A percentile compares a stretch with the other conserved stretches of the same genome.
Conservation (phyloP, 2,113 vertebrate species). For the Zosterops japonicus region DNA sequence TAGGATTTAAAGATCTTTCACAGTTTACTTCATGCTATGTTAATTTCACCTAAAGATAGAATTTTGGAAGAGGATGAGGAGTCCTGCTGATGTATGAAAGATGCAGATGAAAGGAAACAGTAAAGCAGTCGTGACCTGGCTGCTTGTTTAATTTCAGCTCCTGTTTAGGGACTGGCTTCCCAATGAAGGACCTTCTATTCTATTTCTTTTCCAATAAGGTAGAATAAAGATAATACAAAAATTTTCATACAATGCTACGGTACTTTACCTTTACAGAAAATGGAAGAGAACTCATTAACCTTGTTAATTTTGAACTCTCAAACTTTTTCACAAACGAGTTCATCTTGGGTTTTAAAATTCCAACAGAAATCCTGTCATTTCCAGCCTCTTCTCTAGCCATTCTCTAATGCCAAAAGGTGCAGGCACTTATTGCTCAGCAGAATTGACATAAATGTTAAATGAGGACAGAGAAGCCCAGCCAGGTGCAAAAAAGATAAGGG, state of each 20-base stretch:
- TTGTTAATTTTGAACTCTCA: not conserved
- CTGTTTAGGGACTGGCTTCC: not conserved
- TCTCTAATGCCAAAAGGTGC: not conserved
- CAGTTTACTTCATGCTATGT: not conserved
- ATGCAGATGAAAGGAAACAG: not conserved
- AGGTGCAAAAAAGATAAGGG: not conserved
- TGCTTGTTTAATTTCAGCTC: not conserved
- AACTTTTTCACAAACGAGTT: not conserved
- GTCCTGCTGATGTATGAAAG: not conserved
- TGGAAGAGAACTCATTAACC: not conserved
- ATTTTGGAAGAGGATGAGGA: not conserved
- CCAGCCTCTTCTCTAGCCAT: not conserved
- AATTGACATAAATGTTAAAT: not conserved
- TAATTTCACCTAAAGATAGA: not conserved
- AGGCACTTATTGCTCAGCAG: not conserved
- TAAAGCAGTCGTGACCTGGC: not conserved
- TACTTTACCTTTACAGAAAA: not conserved
- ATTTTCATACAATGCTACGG: not conserved
- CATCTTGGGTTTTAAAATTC: not conserved
- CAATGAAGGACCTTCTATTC: not conserved
- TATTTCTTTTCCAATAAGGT: not conserved
- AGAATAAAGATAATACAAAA: not conserved
- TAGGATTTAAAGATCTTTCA: not conserved
- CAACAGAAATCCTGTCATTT: not conserved
- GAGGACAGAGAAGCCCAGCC: not conserved